Evolutionary conservation across 2,888 invertebrate genomes (phyloP).

Genomic region (Ophonus ardosiacus): DNA sequence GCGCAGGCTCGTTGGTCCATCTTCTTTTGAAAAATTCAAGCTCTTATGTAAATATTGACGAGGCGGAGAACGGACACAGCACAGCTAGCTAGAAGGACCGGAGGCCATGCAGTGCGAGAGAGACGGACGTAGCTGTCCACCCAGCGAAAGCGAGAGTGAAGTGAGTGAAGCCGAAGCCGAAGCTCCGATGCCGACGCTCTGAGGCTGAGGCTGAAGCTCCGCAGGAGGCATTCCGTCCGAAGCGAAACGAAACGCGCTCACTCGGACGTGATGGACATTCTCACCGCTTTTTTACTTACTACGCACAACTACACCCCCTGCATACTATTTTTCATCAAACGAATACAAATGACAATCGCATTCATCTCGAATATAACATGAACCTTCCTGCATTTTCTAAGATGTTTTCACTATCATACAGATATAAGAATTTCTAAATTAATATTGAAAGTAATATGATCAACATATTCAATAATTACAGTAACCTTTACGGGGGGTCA

Average conservation of each 20-base stretch:
- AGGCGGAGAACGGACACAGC: conserved; percentile 56
- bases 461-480: too few species aligned
- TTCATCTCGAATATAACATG: not conserved
- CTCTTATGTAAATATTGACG: conserved; percentile 68
- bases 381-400: too few species aligned
- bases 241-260: not conserved
- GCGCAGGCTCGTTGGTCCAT: conserved; percentile 63
- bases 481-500: too few species aligned
- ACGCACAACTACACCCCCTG: not conserved
- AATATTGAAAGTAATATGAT: too few species aligned
- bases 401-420: too few species aligned
- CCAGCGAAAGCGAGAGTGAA: conserved; percentile 39
- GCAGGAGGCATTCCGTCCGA: conserved; percentile 16
- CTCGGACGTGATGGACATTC: not conserved
- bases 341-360: not conserved
- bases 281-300: not conserved
- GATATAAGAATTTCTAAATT: too few species aligned
- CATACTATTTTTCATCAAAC: not conserved
- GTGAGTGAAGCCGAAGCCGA: not conserved
- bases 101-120: conserved; percentile 62
- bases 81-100: conserved; percentile 10
- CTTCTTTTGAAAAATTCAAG: conserved; percentile 67
- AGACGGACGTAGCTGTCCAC: conserved; percentile 4
- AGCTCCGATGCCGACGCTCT: not conserved
- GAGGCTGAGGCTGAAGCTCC: too few species aligned